A percentile compares a stretch with the other conserved stretches of the same genome.
phyloP scores from a whole-genome alignment of 1,140 invertebrate genomes.

The Eumaeus atala region DNA sequence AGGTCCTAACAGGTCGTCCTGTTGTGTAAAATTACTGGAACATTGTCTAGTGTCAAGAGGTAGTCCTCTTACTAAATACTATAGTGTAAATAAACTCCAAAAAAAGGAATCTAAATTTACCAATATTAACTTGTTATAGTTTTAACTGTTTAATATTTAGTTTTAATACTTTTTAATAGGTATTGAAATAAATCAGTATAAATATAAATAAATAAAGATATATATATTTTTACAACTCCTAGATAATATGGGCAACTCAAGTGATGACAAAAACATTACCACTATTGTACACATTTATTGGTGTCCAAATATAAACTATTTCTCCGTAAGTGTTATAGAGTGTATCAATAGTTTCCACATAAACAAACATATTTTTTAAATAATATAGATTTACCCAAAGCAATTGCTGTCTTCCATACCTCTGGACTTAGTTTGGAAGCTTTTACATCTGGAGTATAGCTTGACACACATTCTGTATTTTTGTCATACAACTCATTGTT shows the following conservation, averaged over 20 bases:
- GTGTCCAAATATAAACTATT: neutral
- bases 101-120: no score
- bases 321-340: neutral
- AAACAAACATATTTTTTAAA: no score
- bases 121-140: no score
- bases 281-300: neutral
- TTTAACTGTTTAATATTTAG: no score
- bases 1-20: no score
- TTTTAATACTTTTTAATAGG: no score
- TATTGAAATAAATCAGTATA: no score
- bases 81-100: no score
- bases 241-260: neutral
- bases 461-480: constrained; percentile 51
- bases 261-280: neutral
- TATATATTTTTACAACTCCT: neutral
- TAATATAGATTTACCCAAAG: constrained; percentile 49
- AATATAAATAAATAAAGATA: constrained; percentile 15
- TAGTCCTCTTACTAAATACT: no score
- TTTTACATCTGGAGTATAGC: constrained; percentile 56
- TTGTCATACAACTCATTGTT: constrained; percentile 47
- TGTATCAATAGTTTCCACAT: no score
- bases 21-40: no score
- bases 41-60: no score
- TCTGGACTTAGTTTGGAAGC: constrained; percentile 70
- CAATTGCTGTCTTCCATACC: constrained; percentile 72